Base-by-base conservation (phyloP, 2,797 vertebrate species). In the Peromyscus attwateri region DNA sequence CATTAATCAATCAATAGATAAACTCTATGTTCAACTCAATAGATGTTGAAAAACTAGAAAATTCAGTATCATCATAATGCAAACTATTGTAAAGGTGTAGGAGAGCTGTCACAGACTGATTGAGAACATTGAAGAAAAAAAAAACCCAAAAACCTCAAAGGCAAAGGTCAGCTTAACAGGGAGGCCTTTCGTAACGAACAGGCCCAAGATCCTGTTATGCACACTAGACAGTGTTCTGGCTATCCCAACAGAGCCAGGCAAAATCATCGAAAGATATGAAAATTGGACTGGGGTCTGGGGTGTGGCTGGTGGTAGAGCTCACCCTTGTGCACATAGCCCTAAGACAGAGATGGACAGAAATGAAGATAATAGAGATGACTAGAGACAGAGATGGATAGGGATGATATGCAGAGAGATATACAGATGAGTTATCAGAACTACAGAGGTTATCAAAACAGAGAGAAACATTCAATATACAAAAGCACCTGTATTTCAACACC, bases 1-100 rank as follows among this genome's bases (percentile, higher is more conserved):
- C n/a, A 46, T 66, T 77, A 79, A 40, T 68, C 55, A 60, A 23
- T 60, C 43, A 89, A 31, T 25, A 90, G 34, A 62, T 75, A 87
- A 84, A 40, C 62, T 73, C 62, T 73, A 68, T 1, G 1, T 73
- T 75, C 81, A 82, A 89, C 31, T 84, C 19, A 73, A 16, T 40
- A 88, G 40, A n/a, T 76, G 9, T 66, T 89, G 52, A 79, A 76
- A 85, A 91, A 68, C 9, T 10, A 43, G 84, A 85, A 95, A 94
- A 85, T 55, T 89, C 3, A 71, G 52, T 40, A 66, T 77, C 40
- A 13, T 21, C 52, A 77, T 85, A 76, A 70, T 82, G n/a, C 85
- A 93, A 95, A 71, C 23, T 83, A 37, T 85, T 70, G 57, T 55
- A 76, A 37, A 93, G 93, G 64, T 88, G 37, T 6, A 52, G 49